Evolutionary conservation across 2,113 vertebrate species (phyloP).

Genomic region (Todiramphus saurophagus): DNA sequence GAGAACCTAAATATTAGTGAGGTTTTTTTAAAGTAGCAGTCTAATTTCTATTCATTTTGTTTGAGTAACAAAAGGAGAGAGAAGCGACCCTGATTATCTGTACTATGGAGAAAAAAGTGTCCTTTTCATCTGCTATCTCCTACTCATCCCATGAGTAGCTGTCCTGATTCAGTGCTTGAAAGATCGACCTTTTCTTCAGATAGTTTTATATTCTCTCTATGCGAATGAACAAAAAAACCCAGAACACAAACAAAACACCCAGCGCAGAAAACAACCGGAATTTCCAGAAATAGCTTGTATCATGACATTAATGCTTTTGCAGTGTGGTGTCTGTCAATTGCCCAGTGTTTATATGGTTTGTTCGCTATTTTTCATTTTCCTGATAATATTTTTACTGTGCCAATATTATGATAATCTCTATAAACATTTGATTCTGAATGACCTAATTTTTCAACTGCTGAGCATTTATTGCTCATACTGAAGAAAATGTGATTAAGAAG

Average conservation of each 20-base stretch:
- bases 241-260: background rate
- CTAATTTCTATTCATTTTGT: background rate
- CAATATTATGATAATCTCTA: conserved; percentile 11
- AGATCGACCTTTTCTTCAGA: background rate
- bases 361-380: background rate
- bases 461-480: background rate
- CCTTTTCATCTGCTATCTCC: background rate
- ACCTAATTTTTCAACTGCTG: conserved; percentile 27
- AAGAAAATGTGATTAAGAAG: conserved; percentile 17
- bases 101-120: background rate
- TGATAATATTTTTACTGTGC: background rate
- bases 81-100: background rate
- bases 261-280: background rate
- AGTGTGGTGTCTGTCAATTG: background rate
- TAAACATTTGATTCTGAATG: background rate
- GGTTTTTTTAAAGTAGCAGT: background rate
- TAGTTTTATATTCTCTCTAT: background rate
- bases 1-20: background rate
- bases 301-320: background rate
- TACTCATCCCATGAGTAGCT: background rate
- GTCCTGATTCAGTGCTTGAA: background rate
- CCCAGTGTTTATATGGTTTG: background rate
- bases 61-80: background rate
- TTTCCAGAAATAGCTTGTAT: background rate
- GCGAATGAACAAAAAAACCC: background rate